A percentile compares a stretch with the other conserved stretches of the same genome.
Conservation (phyloP, 2,113 vertebrate genomes). For the Sander lucioperca region DNA sequence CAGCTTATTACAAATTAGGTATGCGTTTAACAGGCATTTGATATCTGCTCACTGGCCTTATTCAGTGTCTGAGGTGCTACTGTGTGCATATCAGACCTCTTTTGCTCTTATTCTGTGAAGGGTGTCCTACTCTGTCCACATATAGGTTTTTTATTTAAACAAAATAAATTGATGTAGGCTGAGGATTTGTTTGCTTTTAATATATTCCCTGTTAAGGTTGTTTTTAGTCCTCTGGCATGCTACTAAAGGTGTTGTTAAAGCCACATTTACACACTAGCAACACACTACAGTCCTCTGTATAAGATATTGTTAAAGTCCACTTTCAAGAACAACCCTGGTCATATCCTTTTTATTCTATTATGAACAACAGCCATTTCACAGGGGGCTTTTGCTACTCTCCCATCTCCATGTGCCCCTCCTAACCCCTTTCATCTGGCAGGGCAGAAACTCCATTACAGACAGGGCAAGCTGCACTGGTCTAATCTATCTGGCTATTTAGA, state of each 20-base stretch:
- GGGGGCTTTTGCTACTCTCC: slow-evolving; percentile 32
- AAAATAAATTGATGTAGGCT: slow-evolving; percentile 2
- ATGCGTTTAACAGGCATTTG: slow-evolving; percentile 31
- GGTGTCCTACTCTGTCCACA: slow-evolving; percentile 2
- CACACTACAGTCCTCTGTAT: neutral
- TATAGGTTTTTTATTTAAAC: slow-evolving; percentile 14
- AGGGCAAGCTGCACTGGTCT: slow-evolving; percentile 39
- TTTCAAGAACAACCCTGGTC: slow-evolving; percentile 1
- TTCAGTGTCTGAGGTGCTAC: slow-evolving; percentile 3
- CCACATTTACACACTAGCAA: neutral
- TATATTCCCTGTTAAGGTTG: slow-evolving; percentile 19
- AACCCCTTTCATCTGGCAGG: slow-evolving; percentile 52
- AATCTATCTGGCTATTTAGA: slow-evolving; percentile 62
- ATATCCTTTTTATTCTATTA: slow-evolving; percentile 49
- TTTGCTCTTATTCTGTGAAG: slow-evolving; percentile 19
- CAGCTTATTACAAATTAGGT: slow-evolving; percentile 25
- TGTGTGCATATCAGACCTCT: slow-evolving; percentile 14
- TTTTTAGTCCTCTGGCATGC: slow-evolving; percentile 14
- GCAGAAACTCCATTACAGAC: slow-evolving; percentile 66
- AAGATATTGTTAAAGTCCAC: slow-evolving; percentile 15
- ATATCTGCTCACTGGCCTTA: slow-evolving; percentile 9
- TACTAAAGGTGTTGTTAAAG: slow-evolving; percentile 23
- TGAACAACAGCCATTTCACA: slow-evolving; percentile 36
- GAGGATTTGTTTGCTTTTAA: slow-evolving; percentile 17
- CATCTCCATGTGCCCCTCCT: slow-evolving; percentile 27